phyloP scores from a whole-genome alignment of 2,888 invertebrate species.

The Leucania comma region DNA sequence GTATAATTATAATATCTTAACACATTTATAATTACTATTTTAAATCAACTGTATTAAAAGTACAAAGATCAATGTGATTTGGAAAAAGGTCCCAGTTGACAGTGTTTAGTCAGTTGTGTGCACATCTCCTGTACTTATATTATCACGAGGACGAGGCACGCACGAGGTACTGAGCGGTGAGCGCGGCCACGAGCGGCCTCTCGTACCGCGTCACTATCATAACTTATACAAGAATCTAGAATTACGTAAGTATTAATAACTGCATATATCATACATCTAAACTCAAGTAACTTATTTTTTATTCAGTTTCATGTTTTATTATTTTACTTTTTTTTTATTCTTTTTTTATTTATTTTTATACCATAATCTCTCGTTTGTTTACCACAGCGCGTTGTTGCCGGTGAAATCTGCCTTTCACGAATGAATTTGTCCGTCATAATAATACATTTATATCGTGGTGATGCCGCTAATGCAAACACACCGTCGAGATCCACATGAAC shows the following conservation, averaged over 20 bases:
- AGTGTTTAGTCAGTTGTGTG: conserved; percentile 76
- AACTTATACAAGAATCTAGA: conserved; percentile 88
- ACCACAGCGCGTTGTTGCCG: conserved; percentile 92
- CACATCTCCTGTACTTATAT: conserved; percentile 85
- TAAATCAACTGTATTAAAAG: conserved; percentile 78
- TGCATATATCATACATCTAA: conserved; percentile 91
- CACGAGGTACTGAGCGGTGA: conserved; percentile 72
- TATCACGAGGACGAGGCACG: conserved; percentile 86
- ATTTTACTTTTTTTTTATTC: conserved; percentile 90
- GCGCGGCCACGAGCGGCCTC: conserved; percentile 65
- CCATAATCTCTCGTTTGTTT: conserved; percentile 91
- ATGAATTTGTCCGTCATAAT: conserved; percentile 86
- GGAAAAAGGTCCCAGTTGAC: conserved; percentile 77
- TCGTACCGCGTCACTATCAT: conserved; percentile 72
- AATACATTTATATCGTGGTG: conserved; percentile 67
- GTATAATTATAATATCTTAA: conserved; percentile 72
- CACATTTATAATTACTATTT: conserved; percentile 76
- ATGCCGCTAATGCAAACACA: conserved; percentile 66
- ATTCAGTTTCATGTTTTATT: conserved; percentile 89
- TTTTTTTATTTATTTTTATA: conserved; percentile 86
- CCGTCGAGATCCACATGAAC: conserved; percentile 63
- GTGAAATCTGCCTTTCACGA: conserved; percentile 93
- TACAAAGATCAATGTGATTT: conserved; percentile 82
- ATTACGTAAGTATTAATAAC: conserved; percentile 90
- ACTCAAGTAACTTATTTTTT: conserved; percentile 90